phyloP scores from a whole-genome alignment of 2,797 vertebrate species.

The Anguilla marmorata region DNA sequence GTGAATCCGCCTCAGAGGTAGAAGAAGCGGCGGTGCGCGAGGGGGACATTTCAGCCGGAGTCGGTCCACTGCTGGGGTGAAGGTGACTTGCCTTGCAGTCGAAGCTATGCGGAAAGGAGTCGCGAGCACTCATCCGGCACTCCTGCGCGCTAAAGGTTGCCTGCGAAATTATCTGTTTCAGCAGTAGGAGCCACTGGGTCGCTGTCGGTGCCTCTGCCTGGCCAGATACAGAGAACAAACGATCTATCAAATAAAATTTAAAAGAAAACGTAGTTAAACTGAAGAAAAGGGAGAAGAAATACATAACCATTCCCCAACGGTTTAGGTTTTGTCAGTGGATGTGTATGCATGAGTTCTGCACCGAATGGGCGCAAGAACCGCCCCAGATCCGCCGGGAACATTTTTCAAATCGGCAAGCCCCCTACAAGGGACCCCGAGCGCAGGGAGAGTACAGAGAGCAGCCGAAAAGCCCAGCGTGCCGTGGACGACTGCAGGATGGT shows the following conservation, averaged over 20 bases:
- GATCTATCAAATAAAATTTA: neutral
- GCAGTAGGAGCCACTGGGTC: slow-evolving; percentile 36
- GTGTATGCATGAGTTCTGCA: slow-evolving; percentile 98
- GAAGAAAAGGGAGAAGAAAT: neutral
- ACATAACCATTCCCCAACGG: slow-evolving; percentile 63
- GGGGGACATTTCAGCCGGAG: slow-evolving; percentile 56
- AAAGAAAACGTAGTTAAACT: slow-evolving; percentile 40
- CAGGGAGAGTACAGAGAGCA: slow-evolving; percentile 85
- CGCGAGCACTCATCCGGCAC: slow-evolving; percentile 65
- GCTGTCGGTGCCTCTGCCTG: slow-evolving; percentile 17
- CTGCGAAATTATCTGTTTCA: slow-evolving; percentile 55
- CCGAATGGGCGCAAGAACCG: slow-evolving; percentile 97
- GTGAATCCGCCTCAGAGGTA: slow-evolving; percentile 62
- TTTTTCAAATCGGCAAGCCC: slow-evolving; percentile 87
- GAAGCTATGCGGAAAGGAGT: slow-evolving; percentile 79
- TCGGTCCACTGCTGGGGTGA: slow-evolving; percentile 72
- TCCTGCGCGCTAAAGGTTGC: slow-evolving; percentile 72
- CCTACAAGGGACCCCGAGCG: slow-evolving; percentile 80
- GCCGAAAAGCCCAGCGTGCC: slow-evolving; percentile 81
- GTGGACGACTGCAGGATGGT: slow-evolving; percentile 98
- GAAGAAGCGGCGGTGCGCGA: slow-evolving; percentile 55
- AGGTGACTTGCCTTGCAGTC: slow-evolving; percentile 76
- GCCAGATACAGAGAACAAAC: neutral
- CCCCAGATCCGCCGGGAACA: slow-evolving; percentile 86
- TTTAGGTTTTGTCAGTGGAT: slow-evolving; percentile 79